Evolutionary conservation across 2,113 vertebrate species (phyloP).

Genomic region (Seriola rivoliana): DNA sequence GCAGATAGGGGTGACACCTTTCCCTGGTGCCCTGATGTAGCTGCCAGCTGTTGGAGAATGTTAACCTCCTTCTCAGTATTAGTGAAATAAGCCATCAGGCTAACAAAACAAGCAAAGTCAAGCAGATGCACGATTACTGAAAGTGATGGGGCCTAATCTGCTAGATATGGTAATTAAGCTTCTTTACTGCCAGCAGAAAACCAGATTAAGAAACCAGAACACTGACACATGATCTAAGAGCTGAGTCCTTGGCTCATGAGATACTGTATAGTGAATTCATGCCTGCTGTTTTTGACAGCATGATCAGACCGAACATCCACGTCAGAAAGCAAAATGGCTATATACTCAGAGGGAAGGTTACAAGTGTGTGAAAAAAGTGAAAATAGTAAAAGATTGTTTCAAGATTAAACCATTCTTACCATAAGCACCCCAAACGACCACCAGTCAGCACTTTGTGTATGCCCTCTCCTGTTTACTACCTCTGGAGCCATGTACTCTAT

Average conservation of each 20-base stretch:
- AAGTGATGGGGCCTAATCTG: slow-evolving; percentile 65
- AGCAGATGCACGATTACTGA: slow-evolving; percentile 50
- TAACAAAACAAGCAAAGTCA: slow-evolving; percentile 54
- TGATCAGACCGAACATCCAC: slow-evolving; percentile 14
- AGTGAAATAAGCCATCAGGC: slow-evolving; percentile 62
- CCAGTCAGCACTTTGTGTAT: slow-evolving; percentile 97
- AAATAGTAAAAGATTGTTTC: background rate
- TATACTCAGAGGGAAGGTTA: background rate
- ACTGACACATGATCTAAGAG: slow-evolving; percentile 24
- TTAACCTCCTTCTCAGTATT: slow-evolving; percentile 61
- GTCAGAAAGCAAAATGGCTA: background rate
- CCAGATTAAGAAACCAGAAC: slow-evolving; percentile 36
- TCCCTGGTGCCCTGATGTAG: slow-evolving; percentile 38
- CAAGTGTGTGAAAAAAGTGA: background rate
- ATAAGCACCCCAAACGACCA: slow-evolving; percentile 98
- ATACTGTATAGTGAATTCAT: slow-evolving; percentile 7
- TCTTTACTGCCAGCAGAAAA: slow-evolving; percentile 54
- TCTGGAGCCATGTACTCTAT: slow-evolving; percentile 99
- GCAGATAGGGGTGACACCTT: slow-evolving; percentile 32
- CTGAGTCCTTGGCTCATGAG: slow-evolving; percentile 9
- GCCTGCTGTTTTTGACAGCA: background rate
- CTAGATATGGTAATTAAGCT: slow-evolving; percentile 56
- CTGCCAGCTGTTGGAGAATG: slow-evolving; percentile 60
- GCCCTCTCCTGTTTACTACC: slow-evolving; percentile 95
- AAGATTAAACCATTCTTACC: slow-evolving; percentile 80